Percentiles rank a stretch among this genome's conserved stretches.
These are phyloP conservation scores for Bombus pyrosoma DNA, from an alignment of 1,140 invertebrate genomes.

Conservation along the genomic window DNA sequence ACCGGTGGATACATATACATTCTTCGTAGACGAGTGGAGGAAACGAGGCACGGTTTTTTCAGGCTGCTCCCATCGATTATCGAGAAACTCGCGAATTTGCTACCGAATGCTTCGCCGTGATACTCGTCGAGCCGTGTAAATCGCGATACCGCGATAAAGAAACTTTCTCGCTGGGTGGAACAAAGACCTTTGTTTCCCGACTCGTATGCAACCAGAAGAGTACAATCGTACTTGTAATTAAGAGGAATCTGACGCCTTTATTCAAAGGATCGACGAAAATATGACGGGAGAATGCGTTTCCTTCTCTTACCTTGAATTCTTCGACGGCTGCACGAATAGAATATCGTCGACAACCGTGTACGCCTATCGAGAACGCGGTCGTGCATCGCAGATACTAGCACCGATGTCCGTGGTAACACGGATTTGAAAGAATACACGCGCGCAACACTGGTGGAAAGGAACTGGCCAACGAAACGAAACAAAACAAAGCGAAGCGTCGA, in stretches of 20 bases:
- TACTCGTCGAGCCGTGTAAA: constrained; percentile 17
- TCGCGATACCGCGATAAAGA: constrained; percentile 17
- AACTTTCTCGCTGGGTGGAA: constrained; percentile 30
- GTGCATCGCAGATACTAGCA: background rate
- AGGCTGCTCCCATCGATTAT: constrained; percentile 37
- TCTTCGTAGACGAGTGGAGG: background rate
- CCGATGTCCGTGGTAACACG: background rate
- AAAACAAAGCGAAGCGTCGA: too few species aligned
- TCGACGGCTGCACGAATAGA: background rate
- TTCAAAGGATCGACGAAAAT: background rate
- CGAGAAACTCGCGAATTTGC: constrained; percentile 35
- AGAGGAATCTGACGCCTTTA: background rate
- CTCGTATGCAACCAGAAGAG: background rate
- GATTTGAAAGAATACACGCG: background rate
- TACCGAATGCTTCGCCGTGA: background rate
- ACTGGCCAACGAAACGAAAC: background rate
- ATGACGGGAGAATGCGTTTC: background rate
- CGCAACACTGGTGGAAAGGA: background rate
- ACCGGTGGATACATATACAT: background rate
- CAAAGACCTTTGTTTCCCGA: constrained; percentile 43
- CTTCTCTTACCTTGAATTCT: constrained; percentile 14
- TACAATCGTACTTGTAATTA: constrained; percentile 12
- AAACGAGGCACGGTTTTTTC: background rate
- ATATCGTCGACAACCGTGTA: background rate
- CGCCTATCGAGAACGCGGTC: background rate